These are phyloP conservation scores for Perizoma flavofasciatum DNA, from an alignment of 2,888 invertebrate species.

Conservation along the genomic window DNA sequence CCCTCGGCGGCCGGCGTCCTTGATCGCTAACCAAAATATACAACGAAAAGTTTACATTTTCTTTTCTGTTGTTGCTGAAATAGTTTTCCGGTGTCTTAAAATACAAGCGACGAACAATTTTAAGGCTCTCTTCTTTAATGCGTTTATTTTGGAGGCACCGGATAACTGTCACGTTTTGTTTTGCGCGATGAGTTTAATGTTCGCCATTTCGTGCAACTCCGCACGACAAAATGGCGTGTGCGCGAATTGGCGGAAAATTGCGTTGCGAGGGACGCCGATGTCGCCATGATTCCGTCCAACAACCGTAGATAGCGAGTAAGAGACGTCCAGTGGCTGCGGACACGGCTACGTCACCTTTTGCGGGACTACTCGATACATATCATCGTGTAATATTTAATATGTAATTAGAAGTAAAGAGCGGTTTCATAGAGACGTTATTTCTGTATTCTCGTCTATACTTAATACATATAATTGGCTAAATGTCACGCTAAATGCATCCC, in stretches of 20 bases:
- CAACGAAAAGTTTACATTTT: slow-evolving; percentile 76
- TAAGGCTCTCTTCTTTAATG: slow-evolving; percentile 52
- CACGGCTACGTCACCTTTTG: slow-evolving; percentile 83
- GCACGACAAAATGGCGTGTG: slow-evolving; percentile 28
- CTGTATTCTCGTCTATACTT: slow-evolving; percentile 77
- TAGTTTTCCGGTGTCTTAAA: slow-evolving; percentile 49
- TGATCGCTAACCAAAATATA: slow-evolving; percentile 60
- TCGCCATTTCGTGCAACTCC: slow-evolving; percentile 45
- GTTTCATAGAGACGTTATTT: slow-evolving; percentile 85
- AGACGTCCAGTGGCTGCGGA: slow-evolving; percentile 84
- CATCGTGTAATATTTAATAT: slow-evolving; percentile 86
- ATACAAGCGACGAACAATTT: slow-evolving; percentile 42
- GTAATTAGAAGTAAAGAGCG: slow-evolving; percentile 81
- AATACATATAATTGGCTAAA: slow-evolving; percentile 74
- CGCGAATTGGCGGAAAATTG: slow-evolving; percentile 37
- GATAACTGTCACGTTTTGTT: slow-evolving; percentile 48
- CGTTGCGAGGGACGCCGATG: slow-evolving; percentile 60
- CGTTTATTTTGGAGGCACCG: slow-evolving; percentile 45
- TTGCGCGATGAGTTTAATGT: slow-evolving; percentile 42
- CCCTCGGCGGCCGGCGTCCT: slow-evolving; percentile 74
- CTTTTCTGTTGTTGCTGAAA: slow-evolving; percentile 59
- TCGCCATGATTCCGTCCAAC: slow-evolving; percentile 84
- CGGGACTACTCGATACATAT: slow-evolving; percentile 90
- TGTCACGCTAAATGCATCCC: slow-evolving; percentile 73
- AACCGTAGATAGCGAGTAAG: slow-evolving; percentile 84